Conservation (phyloP, 1,140 invertebrate genomes). For the Macrosteles quadrilineatus region DNA sequence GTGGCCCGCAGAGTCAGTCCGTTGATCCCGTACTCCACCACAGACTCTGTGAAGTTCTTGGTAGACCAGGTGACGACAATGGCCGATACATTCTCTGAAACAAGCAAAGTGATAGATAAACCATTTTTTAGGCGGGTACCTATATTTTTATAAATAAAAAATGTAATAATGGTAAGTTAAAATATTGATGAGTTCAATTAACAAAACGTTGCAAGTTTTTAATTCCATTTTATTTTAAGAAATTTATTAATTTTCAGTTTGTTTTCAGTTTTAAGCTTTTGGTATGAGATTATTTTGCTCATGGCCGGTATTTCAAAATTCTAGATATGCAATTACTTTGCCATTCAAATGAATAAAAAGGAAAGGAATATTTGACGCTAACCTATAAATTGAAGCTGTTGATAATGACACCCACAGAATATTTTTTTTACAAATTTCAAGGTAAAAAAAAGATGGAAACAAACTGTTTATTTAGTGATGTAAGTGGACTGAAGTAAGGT, state of each 20-base stretch:
- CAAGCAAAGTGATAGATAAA: slow-evolving; percentile 26
- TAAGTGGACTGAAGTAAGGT: no score
- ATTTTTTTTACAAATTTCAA: no score
- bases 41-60: slow-evolving; percentile 65
- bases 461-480: no score
- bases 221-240: not conserved
- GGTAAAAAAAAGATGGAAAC: no score
- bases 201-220: not conserved
- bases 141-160: slow-evolving; percentile 29
- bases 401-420: no score
- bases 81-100: slow-evolving; percentile 62
- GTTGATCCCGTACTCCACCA: slow-evolving; percentile 75
- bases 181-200: slow-evolving; percentile 11
- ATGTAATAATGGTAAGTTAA: slow-evolving; percentile 19
- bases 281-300: no score
- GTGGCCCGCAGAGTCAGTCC: slow-evolving; percentile 55
- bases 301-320: no score
- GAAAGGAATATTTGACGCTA: no score
- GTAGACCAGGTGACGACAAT: slow-evolving; percentile 92
- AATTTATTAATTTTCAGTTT: slow-evolving; percentile 24
- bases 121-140: not conserved
- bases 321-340: no score
- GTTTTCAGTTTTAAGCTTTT: slow-evolving; percentile 34
- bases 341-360: no score
- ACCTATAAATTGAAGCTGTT: no score